A percentile compares a stretch with the other conserved stretches of the same genome.
These are phyloP conservation scores for Coleophora deauratella DNA, from an alignment of 2,888 invertebrate species.

Conservation along the genomic window DNA sequence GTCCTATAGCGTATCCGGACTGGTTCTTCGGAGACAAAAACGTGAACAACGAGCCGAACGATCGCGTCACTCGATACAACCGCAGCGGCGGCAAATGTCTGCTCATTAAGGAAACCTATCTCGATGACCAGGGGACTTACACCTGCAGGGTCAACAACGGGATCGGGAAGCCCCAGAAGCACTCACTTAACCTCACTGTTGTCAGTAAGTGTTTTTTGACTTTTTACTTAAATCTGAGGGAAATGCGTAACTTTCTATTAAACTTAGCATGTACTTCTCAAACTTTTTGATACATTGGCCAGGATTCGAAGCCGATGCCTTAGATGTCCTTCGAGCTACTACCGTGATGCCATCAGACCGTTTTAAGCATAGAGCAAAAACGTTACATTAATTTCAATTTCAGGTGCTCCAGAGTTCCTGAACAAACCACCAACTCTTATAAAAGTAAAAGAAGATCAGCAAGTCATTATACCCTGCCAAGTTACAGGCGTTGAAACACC, in stretches of 20 bases:
- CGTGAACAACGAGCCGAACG: conserved; percentile 32
- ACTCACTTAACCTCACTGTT: conserved; percentile 41
- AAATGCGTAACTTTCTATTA: neutral
- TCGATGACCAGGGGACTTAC: conserved; percentile 45
- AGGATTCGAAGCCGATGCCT: too few species aligned
- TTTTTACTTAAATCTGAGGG: conserved; percentile 1
- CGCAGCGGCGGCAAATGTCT: conserved; percentile 49
- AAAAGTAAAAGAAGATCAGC: conserved; percentile 26
- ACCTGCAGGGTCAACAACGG: conserved; percentile 44
- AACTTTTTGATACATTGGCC: neutral
- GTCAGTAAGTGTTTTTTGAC: conserved; percentile 46
- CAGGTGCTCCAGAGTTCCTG: conserved; percentile 40
- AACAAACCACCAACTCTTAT: conserved; percentile 30
- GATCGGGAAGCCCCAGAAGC: conserved; percentile 37
- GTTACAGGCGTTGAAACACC: conserved; percentile 28
- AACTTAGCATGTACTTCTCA: neutral
- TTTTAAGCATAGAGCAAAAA: neutral
- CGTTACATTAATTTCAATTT: conserved; percentile 2
- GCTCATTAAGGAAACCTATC: conserved; percentile 40
- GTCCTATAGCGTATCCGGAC: conserved; percentile 45
- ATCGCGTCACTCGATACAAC: conserved; percentile 51
- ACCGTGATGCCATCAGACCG: neutral
- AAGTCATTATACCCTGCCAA: conserved; percentile 41
- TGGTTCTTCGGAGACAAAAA: conserved; percentile 51
- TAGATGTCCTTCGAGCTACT: neutral